Conservation (phyloP, 2,113 vertebrate genomes). For the Otus sunia region DNA sequence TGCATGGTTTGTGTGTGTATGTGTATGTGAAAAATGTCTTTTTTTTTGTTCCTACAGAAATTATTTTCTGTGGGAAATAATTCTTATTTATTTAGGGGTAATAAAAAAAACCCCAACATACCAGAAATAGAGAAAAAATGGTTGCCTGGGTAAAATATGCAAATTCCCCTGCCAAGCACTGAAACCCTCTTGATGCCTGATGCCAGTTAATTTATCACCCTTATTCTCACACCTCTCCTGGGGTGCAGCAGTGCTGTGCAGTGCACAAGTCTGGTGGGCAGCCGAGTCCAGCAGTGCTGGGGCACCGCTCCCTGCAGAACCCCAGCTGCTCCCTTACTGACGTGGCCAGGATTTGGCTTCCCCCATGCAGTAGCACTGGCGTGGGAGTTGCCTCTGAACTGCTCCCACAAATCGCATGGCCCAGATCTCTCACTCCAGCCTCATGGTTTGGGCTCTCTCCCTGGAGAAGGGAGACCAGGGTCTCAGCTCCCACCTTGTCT, state of each 20-base stretch:
- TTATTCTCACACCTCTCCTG: background rate
- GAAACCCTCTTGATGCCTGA: background rate
- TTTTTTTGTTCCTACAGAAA: background rate
- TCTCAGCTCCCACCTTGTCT: background rate
- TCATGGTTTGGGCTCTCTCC: fast-evolving
- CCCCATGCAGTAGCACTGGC: background rate
- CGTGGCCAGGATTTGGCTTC: fast-evolving
- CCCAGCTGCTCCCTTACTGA: background rate
- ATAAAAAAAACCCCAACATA: background rate
- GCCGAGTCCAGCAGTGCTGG: background rate
- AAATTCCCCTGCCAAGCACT: background rate
- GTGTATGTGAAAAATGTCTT: background rate
- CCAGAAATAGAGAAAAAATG: background rate
- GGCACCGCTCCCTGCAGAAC: background rate
- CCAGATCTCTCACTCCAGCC: background rate
- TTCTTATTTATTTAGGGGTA: background rate
- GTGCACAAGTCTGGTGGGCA: background rate
- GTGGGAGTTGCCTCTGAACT: background rate
- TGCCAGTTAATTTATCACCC: background rate
- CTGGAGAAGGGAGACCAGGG: fast-evolving
- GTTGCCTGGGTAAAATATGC: background rate
- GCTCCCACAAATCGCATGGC: background rate
- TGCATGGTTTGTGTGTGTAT: background rate
- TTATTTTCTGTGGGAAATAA: background rate
- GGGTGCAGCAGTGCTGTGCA: background rate